phyloP scores from a whole-genome alignment of 2,888 invertebrate species.

The Halocaridina rubra region DNA sequence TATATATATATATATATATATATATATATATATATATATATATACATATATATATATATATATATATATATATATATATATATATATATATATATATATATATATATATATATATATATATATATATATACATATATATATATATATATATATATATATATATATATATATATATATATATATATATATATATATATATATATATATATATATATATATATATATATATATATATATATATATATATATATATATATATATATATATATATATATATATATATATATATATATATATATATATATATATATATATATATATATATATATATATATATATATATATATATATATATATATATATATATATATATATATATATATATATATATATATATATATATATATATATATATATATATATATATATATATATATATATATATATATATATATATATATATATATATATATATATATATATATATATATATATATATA shows the following conservation, averaged over 20 bases:
- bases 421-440: not conserved
- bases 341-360: not conserved
- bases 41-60: slow-evolving; percentile 11
- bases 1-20: not conserved
- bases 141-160: slow-evolving; percentile 1
- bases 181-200: slow-evolving; percentile 4
- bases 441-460: too few species aligned
- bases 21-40: not conserved
- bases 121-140: not conserved
- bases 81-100: not conserved
- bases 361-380: not conserved
- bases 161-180: slow-evolving; percentile 5
- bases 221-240: slow-evolving; percentile 5
- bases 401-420: not conserved
- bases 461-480: too few species aligned
- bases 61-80: not conserved
- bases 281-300: slow-evolving; percentile 1
- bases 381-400: not conserved
- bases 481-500: too few species aligned
- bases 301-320: not conserved
- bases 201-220: not conserved
- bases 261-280: slow-evolving; percentile 8
- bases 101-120: not conserved
- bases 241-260: slow-evolving; percentile 1
- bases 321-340: not conserved